Conservation (phyloP, 1,140 invertebrate genomes). For the Leptestheria dahalacensis region DNA sequence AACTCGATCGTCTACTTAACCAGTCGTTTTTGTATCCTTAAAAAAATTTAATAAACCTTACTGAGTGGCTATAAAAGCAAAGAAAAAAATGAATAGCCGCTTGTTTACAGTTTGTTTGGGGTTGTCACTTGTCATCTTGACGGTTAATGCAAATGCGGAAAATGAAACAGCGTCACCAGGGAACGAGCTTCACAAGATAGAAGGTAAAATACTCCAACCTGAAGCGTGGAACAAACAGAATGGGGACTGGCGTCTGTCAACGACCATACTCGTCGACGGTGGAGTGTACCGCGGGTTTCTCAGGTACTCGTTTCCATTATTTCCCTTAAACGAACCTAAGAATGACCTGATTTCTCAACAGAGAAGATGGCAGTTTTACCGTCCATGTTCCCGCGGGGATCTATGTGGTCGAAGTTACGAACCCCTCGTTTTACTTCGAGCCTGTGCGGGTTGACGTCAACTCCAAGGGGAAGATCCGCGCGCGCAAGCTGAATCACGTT, state of each 20-base stretch:
- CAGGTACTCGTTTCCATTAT: slow-evolving; percentile 31
- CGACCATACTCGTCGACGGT: slow-evolving; percentile 68
- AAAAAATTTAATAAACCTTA: too few relatives aligned
- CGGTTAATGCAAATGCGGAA: neutral
- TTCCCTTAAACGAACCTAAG: slow-evolving; percentile 11
- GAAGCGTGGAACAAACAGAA: slow-evolving; percentile 35
- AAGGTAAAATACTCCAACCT: slow-evolving; percentile 63
- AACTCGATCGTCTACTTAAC: too few relatives aligned
- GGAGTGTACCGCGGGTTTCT: slow-evolving; percentile 75
- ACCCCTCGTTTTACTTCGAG: slow-evolving; percentile 83
- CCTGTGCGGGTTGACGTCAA: slow-evolving; percentile 88
- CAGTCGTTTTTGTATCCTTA: too few relatives aligned
- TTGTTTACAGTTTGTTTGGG: neutral
- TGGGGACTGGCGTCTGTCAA: slow-evolving; percentile 55
- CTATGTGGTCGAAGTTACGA: slow-evolving; percentile 82
- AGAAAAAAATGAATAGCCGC: too few relatives aligned
- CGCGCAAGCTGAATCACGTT: slow-evolving; percentile 85
- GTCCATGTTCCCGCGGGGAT: slow-evolving; percentile 86
- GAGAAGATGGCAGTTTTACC: slow-evolving; percentile 82
- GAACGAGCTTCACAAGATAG: slow-evolving; percentile 35
- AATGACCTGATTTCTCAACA: slow-evolving; percentile 27
- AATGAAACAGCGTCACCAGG: neutral
- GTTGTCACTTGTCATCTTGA: neutral
- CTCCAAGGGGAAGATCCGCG: slow-evolving; percentile 87
- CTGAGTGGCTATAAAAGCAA: too few relatives aligned